A percentile compares a stretch with the other conserved stretches of the same genome.
phyloP scores from a whole-genome alignment of 2,797 vertebrate species.

The Ataeniobius toweri region DNA sequence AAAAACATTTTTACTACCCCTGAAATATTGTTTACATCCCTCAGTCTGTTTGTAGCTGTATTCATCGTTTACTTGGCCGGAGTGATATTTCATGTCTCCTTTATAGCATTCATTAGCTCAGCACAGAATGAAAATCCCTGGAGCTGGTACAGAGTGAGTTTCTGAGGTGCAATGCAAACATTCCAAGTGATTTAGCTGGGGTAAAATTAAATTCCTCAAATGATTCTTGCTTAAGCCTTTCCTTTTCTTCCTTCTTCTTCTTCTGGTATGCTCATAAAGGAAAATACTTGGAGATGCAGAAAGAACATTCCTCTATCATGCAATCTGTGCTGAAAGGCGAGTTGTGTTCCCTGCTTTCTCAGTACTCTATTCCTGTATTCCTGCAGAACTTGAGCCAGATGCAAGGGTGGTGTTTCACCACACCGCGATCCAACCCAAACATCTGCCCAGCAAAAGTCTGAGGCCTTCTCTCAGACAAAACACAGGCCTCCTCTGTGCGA shows the following conservation, averaged over 20 bases:
- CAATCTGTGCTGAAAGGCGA: constrained; percentile 55
- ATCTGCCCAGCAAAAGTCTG: constrained; percentile 64
- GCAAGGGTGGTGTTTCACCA: constrained; percentile 70
- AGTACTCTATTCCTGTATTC: constrained; percentile 73
- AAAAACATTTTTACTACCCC: constrained; percentile 15
- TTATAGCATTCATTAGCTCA: constrained; percentile 30
- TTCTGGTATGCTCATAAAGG: constrained; percentile 50
- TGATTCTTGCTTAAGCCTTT: constrained; percentile 68
- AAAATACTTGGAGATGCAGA: constrained; percentile 73
- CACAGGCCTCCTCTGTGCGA: constrained; percentile 57
- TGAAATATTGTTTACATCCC: constrained; percentile 28
- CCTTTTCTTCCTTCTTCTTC: constrained; percentile 17
- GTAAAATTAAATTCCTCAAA: constrained; percentile 77
- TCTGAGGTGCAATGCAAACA: constrained; percentile 66
- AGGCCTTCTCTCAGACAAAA: constrained; percentile 64
- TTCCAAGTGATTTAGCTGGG: constrained; percentile 65
- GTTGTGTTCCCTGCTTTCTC: constrained; percentile 70
- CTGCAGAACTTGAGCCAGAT: constrained; percentile 60
- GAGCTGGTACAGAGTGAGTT: constrained; percentile 26
- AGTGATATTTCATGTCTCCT: constrained; percentile 25
- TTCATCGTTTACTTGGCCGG: constrained; percentile 38
- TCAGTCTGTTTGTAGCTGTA: constrained; percentile 34
- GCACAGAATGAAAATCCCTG: constrained; percentile 52
- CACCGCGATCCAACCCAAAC: constrained; percentile 74
- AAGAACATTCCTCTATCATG: constrained; percentile 61